Conservation (phyloP, 1,140 invertebrate species). For the Drosophila malerkotliana region DNA sequence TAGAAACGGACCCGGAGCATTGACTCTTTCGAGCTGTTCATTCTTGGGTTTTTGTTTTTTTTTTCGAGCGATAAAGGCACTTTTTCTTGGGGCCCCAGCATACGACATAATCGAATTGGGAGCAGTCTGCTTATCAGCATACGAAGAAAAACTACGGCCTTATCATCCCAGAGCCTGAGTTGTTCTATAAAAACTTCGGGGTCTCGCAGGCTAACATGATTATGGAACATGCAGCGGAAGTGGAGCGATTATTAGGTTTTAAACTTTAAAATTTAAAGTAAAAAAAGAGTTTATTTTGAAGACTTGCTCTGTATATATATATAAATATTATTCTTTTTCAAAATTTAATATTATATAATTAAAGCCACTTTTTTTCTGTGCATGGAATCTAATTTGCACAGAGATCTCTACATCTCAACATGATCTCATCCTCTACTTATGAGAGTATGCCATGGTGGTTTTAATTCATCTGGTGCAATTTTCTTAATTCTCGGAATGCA, state of each 20-base stretch:
- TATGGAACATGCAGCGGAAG: conserved; percentile 75
- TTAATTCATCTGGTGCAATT: conserved; percentile 30
- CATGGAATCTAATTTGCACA: conserved; percentile 1
- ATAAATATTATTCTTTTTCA: too few species aligned
- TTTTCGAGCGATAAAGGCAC: conserved; percentile 52
- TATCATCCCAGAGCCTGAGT: conserved; percentile 40
- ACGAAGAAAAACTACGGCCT: conserved; percentile 31
- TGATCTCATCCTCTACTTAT: conserved; percentile 43
- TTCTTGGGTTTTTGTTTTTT: conserved; percentile 20
- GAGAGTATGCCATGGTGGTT: background rate
- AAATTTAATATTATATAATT: background rate
- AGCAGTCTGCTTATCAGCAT: conserved; percentile 40
- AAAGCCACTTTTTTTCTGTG: background rate
- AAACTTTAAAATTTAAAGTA: background rate
- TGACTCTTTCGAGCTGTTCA: conserved; percentile 59
- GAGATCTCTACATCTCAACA: conserved; percentile 27
- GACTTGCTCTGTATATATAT: background rate
- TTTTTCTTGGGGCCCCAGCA: conserved; percentile 42
- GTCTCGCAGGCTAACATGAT: conserved; percentile 33
- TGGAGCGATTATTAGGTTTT: conserved; percentile 4
- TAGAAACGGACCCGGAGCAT: conserved; percentile 69
- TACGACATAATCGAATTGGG: conserved; percentile 48
- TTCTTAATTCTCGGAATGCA: conserved; percentile 33
- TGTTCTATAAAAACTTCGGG: conserved; percentile 45
- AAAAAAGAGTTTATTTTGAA: background rate